These are phyloP conservation scores for Mythimna pallens DNA, from an alignment of 2,888 invertebrate genomes.

Conservation along the genomic window DNA sequence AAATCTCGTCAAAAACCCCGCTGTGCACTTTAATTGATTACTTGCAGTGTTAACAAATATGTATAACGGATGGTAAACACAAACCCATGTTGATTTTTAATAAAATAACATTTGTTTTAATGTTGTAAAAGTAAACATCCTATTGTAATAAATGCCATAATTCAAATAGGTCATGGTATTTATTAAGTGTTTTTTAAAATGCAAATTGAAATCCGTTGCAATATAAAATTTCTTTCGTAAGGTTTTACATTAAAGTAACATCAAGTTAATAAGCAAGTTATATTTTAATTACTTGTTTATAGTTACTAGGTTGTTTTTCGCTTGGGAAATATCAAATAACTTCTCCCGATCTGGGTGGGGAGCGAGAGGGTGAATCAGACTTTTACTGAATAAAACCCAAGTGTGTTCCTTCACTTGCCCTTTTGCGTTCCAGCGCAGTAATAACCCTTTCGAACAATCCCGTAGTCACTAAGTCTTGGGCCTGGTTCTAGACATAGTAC, in stretches of 20 bases:
- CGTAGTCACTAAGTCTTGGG: not conserved
- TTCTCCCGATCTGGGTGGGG: too few species aligned
- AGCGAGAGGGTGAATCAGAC: too few species aligned
- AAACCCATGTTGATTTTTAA: not conserved
- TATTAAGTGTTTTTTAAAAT: not conserved
- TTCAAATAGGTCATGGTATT: not conserved
- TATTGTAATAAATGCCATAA: not conserved
- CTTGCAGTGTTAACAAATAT: constrained; percentile 23
- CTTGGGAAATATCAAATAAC: too few species aligned
- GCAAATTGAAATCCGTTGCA: not conserved
- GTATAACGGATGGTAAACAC: not conserved
- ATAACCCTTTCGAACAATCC: too few species aligned
- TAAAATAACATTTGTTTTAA: not conserved
- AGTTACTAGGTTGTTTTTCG: too few species aligned
- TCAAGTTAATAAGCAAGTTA: not conserved
- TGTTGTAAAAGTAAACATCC: constrained; percentile 16
- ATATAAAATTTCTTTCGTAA: not conserved
- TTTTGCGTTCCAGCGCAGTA: too few species aligned
- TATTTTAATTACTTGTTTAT: not conserved
- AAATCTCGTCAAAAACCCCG: too few species aligned
- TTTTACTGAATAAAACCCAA: too few species aligned
- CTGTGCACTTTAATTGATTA: constrained; percentile 35
- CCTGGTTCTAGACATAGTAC: not conserved
- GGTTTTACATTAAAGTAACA: not conserved
- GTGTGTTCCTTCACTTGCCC: too few species aligned